Percentiles rank a stretch among this genome's conserved stretches.
These are phyloP conservation scores for Corvus moneduloides DNA, from an alignment of 2,113 vertebrate species.

Conservation along the genomic window DNA sequence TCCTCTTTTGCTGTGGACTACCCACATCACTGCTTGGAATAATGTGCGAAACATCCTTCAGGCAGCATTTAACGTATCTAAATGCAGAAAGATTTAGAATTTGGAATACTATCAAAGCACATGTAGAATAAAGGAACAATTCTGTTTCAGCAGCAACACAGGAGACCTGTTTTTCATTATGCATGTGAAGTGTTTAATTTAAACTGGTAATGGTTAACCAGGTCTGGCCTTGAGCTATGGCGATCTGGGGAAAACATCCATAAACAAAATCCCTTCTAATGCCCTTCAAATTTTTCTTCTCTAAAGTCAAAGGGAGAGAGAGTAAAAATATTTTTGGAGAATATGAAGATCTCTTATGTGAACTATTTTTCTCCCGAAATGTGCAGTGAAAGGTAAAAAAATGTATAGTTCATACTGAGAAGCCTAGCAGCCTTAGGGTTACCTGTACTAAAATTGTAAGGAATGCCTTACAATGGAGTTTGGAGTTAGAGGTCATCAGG, in stretches of 20 bases:
- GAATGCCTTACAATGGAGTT: background rate
- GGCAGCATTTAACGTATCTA: conserved; percentile 2
- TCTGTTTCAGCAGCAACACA: background rate
- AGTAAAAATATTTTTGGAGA: background rate
- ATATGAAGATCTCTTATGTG: background rate
- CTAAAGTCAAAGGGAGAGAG: background rate
- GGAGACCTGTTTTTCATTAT: conserved; percentile 22
- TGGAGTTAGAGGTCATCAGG: background rate
- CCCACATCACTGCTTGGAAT: background rate
- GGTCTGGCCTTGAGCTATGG: background rate
- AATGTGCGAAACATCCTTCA: background rate
- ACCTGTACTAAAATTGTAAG: background rate
- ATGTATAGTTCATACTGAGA: background rate
- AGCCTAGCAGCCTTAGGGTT: background rate
- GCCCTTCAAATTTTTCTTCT: background rate
- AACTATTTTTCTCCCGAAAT: background rate
- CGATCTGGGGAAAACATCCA: background rate
- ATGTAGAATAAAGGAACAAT: background rate
- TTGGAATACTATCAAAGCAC: conserved; percentile 44
- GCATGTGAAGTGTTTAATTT: conserved; percentile 36
- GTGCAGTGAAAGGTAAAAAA: background rate
- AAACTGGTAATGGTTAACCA: conserved; percentile 38
- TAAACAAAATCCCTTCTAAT: background rate
- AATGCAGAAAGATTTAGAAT: background rate
- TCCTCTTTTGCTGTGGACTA: background rate